These are phyloP conservation scores for Nasonia giraulti DNA, from an alignment of 1,140 invertebrate genomes.

Conservation along the genomic window DNA sequence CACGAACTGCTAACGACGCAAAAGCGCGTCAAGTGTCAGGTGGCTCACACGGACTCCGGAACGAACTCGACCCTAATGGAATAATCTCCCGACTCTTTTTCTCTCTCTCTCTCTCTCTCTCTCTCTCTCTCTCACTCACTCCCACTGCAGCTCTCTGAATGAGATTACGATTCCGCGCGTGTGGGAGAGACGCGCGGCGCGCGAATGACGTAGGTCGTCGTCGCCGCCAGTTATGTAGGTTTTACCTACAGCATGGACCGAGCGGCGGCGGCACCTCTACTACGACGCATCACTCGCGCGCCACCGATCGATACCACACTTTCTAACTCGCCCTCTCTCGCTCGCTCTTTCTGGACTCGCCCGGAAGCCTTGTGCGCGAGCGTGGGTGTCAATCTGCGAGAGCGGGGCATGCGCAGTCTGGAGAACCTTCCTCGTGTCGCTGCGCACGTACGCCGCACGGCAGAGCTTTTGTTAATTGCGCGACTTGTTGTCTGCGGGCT, in stretches of 20 bases:
- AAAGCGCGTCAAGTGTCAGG: no score
- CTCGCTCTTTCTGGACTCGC: background rate
- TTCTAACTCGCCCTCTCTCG: constrained; percentile 1
- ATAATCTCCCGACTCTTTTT: background rate
- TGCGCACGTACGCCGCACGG: background rate
- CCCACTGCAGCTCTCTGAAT: background rate
- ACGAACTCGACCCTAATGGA: constrained; percentile 4
- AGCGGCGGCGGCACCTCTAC: background rate
- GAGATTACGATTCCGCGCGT: constrained; percentile 3
- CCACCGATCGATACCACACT: constrained; percentile 18
- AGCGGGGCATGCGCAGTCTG: background rate
- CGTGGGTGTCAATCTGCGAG: background rate
- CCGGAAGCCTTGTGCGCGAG: background rate
- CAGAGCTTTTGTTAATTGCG: no score
- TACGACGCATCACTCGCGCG: background rate
- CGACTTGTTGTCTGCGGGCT: no score
- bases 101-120: background rate
- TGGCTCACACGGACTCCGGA: background rate
- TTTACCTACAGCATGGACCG: background rate
- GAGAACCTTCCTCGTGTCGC: background rate
- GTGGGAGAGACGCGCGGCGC: background rate
- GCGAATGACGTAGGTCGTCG: constrained; percentile 7
- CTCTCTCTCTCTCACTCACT: background rate
- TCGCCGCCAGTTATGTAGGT: background rate
- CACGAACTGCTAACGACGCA: no score